phyloP scores from a whole-genome alignment of 1,140 invertebrate genomes.

The Platyscapa corneri region DNA sequence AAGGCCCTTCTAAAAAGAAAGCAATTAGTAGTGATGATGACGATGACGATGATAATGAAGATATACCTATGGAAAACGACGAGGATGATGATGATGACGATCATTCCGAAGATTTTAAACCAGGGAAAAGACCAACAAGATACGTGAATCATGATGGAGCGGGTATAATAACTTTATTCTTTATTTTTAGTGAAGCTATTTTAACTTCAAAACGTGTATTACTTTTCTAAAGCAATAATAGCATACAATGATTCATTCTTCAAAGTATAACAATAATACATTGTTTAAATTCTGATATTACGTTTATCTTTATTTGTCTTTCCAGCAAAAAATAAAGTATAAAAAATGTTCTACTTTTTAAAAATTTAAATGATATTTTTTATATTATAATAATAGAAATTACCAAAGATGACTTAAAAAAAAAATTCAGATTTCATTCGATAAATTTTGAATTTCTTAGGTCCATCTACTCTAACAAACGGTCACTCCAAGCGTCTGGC shows the following conservation, averaged over 20 bases:
- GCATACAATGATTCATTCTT: no score
- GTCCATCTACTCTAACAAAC: slow-evolving; percentile 69
- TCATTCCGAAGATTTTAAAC: slow-evolving; percentile 27
- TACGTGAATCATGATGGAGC: slow-evolving; percentile 50
- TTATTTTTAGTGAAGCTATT: not conserved
- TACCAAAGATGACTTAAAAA: no score
- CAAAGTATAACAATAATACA: no score
- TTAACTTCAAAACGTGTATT: not conserved
- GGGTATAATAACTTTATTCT: slow-evolving; percentile 55
- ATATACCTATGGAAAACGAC: slow-evolving; percentile 52
- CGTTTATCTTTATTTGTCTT: no score
- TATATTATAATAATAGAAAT: no score
- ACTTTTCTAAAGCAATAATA: no score
- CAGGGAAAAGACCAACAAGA: slow-evolving; percentile 52
- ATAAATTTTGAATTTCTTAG: slow-evolving; percentile 52
- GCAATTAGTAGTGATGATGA: slow-evolving; percentile 53
- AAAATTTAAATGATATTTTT: no score
- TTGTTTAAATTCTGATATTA: no score
- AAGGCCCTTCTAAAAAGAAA: slow-evolving; percentile 63
- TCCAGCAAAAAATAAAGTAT: no score
- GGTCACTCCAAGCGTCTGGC: slow-evolving; percentile 62
- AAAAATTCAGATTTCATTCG: no score
- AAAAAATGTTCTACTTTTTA: not conserved
- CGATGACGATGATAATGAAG: slow-evolving; percentile 69
- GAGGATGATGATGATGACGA: slow-evolving; percentile 61